Evolutionary conservation across 1,140 invertebrate genomes (phyloP).

Genomic region (Chelonus insularis): DNA sequence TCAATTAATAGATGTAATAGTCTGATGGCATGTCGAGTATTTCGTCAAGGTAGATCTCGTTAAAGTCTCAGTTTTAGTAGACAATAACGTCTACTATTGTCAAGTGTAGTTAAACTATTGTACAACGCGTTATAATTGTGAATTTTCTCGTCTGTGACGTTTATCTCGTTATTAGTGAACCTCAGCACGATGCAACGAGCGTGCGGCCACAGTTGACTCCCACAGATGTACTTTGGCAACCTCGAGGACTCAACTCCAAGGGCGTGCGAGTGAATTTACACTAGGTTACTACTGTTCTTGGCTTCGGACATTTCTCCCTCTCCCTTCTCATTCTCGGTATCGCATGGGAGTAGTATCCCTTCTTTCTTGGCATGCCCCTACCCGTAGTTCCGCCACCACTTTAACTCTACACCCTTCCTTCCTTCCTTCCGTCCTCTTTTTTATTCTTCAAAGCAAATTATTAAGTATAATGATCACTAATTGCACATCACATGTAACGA

Average conservation of each 20-base stretch:
- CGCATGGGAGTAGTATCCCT: constrained; percentile 33
- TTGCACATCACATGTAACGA: too few relatives aligned
- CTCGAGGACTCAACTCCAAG: constrained; percentile 15
- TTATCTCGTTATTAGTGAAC: neutral
- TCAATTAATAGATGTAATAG: constrained; percentile 1
- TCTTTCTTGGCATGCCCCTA: constrained; percentile 38
- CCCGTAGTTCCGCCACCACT: constrained; percentile 27
- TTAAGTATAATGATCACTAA: neutral
- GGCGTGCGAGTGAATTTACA: constrained; percentile 29
- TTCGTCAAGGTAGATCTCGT: too few relatives aligned
- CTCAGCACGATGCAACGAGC: neutral
- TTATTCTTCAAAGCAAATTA: neutral
- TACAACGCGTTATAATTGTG: neutral
- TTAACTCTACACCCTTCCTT: constrained; percentile 19
- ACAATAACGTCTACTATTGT: too few relatives aligned
- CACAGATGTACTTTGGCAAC: neutral
- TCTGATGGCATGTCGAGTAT: neutral
- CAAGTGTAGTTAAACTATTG: neutral
- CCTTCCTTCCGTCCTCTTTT: constrained; percentile 23
- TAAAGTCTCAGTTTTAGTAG: too few relatives aligned
- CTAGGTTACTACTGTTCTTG: constrained; percentile 28
- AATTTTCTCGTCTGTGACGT: neutral
- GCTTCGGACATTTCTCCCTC: constrained; percentile 27
- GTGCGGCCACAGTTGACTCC: neutral
- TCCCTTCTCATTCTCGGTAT: constrained; percentile 26